phyloP scores from a whole-genome alignment of 2,888 invertebrate genomes.

The Uloborus plumipes region DNA sequence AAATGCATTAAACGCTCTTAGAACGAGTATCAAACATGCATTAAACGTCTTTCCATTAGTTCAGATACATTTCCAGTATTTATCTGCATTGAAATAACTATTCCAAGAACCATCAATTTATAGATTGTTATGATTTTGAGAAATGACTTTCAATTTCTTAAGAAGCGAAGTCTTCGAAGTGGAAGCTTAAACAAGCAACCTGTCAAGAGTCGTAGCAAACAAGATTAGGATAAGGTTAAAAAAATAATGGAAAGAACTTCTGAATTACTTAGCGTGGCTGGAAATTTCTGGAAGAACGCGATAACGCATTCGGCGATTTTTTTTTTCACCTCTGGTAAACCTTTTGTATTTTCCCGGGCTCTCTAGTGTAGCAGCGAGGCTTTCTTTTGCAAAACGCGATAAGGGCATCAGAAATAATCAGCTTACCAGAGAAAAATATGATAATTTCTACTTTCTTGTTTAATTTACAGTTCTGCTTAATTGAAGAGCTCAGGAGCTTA shows the following conservation, averaged over 20 bases:
- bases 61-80: too few species aligned
- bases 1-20: too few species aligned
- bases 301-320: slow-evolving; percentile 21
- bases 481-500: slow-evolving; percentile 54
- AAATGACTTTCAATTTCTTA: not conserved
- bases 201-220: slow-evolving; percentile 16
- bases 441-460: slow-evolving; percentile 49
- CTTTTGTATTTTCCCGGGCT: slow-evolving; percentile 6
- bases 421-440: slow-evolving; percentile 56
- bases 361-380: not conserved
- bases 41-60: too few species aligned
- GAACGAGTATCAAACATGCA: too few species aligned
- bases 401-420: slow-evolving; percentile 58
- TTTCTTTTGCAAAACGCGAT: slow-evolving; percentile 19
- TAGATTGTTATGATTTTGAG: too few species aligned
- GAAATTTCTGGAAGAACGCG: slow-evolving; percentile 32
- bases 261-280: slow-evolving; percentile 40
- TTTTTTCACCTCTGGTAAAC: slow-evolving; percentile 21
- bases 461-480: slow-evolving; percentile 58
- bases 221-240: not conserved
- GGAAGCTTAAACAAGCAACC: slow-evolving; percentile 39
- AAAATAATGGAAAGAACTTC: slow-evolving; percentile 12
- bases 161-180: slow-evolving; percentile 5
- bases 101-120: too few species aligned
- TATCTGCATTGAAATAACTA: too few species aligned